These are phyloP conservation scores for Perithous albicinctus DNA, from an alignment of 2,888 invertebrate genomes.

Conservation along the genomic window DNA sequence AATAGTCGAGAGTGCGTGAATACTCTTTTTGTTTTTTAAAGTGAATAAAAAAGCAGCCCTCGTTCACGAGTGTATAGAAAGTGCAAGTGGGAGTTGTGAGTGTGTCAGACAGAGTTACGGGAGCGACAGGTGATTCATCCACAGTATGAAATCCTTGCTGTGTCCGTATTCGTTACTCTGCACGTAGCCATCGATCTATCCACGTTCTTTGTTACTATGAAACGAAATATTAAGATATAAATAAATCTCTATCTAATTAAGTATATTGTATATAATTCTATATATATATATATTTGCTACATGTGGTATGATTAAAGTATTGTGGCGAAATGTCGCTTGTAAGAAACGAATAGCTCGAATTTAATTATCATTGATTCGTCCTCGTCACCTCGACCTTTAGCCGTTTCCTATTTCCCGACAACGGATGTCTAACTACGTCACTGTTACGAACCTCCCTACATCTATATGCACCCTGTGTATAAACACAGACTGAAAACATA, in stretches of 20 bases:
- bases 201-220: slow-evolving; percentile 58
- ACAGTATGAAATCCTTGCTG: not conserved
- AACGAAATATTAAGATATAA: slow-evolving; percentile 61
- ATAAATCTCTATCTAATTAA: slow-evolving; percentile 52
- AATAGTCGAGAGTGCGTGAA: slow-evolving; percentile 52
- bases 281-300: slow-evolving; percentile 74
- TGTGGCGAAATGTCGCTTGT: slow-evolving; percentile 45
- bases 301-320: slow-evolving; percentile 76
- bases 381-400: slow-evolving; percentile 46
- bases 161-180: slow-evolving; percentile 17
- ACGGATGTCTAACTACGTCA: not conserved
- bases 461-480: slow-evolving; percentile 24
- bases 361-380: slow-evolving; percentile 33
- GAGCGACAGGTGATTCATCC: slow-evolving; percentile 17
- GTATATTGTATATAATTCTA: slow-evolving; percentile 64
- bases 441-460: slow-evolving; percentile 18
- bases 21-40: slow-evolving; percentile 51
- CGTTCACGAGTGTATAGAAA: slow-evolving; percentile 38
- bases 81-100: slow-evolving; percentile 28
- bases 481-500: slow-evolving; percentile 41
- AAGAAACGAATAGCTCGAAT: slow-evolving; percentile 26
- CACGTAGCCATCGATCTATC: slow-evolving; percentile 34
- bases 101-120: slow-evolving; percentile 50
- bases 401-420: slow-evolving; percentile 59
- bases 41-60: slow-evolving; percentile 28